Evolutionary conservation across 2,113 vertebrate species (phyloP), one percentile per base, ranked within the genome.

Genomic region (Triplophysa tibetana): DNA sequence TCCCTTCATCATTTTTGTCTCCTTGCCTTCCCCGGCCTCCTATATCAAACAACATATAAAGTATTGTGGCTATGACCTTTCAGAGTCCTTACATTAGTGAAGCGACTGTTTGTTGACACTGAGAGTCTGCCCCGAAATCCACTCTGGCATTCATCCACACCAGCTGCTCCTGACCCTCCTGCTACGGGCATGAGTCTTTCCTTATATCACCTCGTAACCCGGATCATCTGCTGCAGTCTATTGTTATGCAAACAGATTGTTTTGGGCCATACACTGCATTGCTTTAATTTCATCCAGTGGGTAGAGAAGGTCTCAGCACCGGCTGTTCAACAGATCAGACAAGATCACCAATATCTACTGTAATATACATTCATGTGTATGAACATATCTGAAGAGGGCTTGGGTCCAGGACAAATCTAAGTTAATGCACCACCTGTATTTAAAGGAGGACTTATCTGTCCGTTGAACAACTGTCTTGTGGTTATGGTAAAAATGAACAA

Each of bases 161-260:
- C 50, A 24, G 52, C 48, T 45, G 33, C 21, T 61, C 21, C 58
- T 65, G 61, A 48, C 62, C 17, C 45, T 10, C 45, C 61, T 17
- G 26, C 12, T 38, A 73, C 33, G 38, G 11, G 38, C 41, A 33
- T 67, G 54, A 60, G 70, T 33, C 61, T 60, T 52, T 58, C 33
- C 38, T 60, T 43, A 45, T 48, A 69, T 61, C 66, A 70, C 54
- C 66, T 69, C 65, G 24, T 78, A 58, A 78, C 76, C 52, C 64
- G 60, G 66, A 54, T 79, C 70, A 54, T 54, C 29, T 66, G 78
- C 78, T 5, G 33, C 41, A 16, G n/a, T 16, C 70, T 21, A 67
- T 80, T 80, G 70, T 80, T 67, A 66, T 74, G 78, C 78, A 66
- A 50, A 80, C 78, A 74, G 78, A 45, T 74, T 64, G 68, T 45